phyloP scores from a whole-genome alignment of 2,888 invertebrate genomes.

The Pseudanteris insignis region DNA sequence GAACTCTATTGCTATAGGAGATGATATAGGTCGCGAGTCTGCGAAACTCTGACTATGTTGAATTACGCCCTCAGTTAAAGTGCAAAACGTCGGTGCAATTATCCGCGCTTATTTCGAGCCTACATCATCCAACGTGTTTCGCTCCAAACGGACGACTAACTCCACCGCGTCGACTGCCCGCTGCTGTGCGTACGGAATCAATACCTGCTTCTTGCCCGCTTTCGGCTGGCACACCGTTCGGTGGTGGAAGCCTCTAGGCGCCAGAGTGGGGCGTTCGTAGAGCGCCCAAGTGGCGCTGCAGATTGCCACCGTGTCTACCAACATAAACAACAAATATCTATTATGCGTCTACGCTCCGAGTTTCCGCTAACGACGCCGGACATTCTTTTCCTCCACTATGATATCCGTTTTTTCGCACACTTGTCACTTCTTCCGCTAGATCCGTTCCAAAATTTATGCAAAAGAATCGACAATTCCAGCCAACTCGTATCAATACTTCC shows the following conservation, averaged over 20 bases:
- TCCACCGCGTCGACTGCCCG: no score
- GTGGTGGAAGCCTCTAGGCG: constrained; percentile 68
- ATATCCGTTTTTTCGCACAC: constrained; percentile 10
- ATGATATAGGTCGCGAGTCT: no score
- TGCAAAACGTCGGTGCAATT: no score
- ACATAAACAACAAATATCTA: no score
- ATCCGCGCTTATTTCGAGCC: no score
- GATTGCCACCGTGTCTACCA: constrained; percentile 30
- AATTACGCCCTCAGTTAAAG: no score
- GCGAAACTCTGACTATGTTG: no score
- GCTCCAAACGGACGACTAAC: constrained; percentile 61
- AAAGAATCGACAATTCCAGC: no score
- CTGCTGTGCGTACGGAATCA: constrained; percentile 62
- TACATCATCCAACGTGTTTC: constrained; percentile 58
- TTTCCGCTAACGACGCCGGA: constrained; percentile 21
- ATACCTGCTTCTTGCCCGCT: constrained; percentile 54
- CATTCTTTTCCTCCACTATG: constrained; percentile 21
- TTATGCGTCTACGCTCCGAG: no score
- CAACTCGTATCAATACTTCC: no score
- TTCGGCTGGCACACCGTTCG: constrained; percentile 50
- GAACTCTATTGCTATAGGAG: no score
- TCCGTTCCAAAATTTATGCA: constrained; percentile 28
- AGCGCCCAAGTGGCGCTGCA: constrained; percentile 64
- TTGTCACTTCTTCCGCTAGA: constrained; percentile 17
- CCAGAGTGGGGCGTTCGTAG: no score